Conservation (phyloP, 2,113 vertebrate genomes). For the Micromys minutus region DNA sequence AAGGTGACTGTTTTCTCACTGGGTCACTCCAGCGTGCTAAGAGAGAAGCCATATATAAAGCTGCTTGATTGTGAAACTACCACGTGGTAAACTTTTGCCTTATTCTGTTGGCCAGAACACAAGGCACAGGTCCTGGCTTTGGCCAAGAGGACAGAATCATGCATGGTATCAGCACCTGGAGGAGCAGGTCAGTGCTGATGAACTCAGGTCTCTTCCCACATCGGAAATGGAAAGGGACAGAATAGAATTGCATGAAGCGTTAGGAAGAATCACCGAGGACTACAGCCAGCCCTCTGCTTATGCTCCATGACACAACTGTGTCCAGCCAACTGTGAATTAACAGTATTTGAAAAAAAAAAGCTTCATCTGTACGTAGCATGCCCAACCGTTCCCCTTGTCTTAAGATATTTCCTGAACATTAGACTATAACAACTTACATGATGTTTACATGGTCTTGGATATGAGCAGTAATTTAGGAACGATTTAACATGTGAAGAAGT, state of each 20-base stretch:
- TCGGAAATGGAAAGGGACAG: not conserved
- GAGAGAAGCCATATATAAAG: not conserved
- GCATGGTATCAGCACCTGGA: not conserved
- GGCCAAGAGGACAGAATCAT: not conserved
- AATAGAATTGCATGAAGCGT: not conserved
- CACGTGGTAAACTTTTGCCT: not conserved
- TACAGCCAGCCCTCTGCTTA: not conserved
- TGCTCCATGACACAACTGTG: too few species aligned
- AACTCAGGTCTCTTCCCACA: not conserved
- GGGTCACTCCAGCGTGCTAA: not conserved
- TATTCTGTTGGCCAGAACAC: not conserved
- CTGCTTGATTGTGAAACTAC: not conserved
- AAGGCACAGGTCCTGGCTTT: not conserved
- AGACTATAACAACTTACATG: not conserved
- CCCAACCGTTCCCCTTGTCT: not conserved
- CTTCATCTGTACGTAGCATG: not conserved
- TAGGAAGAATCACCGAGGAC: not conserved
- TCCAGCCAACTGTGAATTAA: not conserved
- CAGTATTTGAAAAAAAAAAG: not conserved
- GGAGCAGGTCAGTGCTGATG: not conserved
- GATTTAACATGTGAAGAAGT: not conserved
- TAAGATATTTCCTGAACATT: not conserved
- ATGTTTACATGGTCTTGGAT: not conserved
- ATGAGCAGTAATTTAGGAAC: not conserved
- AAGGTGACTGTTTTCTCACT: not conserved